Evolutionary conservation across 2,797 vertebrate species (phyloP).

Genomic region (Sebastes matsubarae): DNA sequence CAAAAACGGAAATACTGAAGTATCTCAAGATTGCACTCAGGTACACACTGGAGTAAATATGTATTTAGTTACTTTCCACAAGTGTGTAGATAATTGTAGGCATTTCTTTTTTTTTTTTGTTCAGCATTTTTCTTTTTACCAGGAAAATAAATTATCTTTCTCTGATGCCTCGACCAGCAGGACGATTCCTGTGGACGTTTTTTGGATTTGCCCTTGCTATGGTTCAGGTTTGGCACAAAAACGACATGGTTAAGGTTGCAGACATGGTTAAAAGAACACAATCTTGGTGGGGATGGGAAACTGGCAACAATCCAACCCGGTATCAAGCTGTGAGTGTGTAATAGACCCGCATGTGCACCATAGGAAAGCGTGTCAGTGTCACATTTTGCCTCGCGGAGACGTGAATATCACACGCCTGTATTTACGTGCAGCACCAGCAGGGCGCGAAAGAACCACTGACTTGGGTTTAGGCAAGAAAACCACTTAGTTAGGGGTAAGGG

Average conservation of each 20-base stretch:
- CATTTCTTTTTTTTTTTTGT: not conserved
- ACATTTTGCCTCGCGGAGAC: too few relatives aligned
- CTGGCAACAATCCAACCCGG: not conserved
- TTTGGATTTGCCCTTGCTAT: not conserved
- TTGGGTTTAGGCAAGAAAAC: too few relatives aligned
- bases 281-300: not conserved
- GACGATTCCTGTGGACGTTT: not conserved
- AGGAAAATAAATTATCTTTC: not conserved
- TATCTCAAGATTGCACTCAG: not conserved
- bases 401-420: too few relatives aligned
- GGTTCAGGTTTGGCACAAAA: not conserved
- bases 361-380: too few relatives aligned
- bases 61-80: not conserved
- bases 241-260: not conserved
- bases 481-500: too few relatives aligned
- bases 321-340: too few relatives aligned
- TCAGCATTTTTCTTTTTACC: not conserved
- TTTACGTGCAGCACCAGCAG: too few relatives aligned
- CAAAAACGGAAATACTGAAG: not conserved
- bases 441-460: fast-evolving
- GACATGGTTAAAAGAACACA: not conserved
- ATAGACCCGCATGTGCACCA: too few relatives aligned
- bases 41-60: not conserved
- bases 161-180: not conserved
- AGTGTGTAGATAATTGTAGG: not conserved